Base-by-base conservation (phyloP, 1,140 invertebrate species). In the Zeugodacus cucurbitae region DNA sequence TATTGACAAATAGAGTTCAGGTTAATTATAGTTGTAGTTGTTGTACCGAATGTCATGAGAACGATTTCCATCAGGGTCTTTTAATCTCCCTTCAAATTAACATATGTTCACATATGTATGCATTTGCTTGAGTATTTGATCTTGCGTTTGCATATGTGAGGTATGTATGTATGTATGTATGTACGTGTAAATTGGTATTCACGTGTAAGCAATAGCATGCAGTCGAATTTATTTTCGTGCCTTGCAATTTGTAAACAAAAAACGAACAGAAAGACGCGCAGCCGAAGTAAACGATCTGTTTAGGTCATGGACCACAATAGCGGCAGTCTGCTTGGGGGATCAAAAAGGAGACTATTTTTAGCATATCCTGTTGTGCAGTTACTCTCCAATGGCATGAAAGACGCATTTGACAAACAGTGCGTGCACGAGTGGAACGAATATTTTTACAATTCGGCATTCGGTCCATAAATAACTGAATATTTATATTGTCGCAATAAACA, bases 341-440 rank as follows among this genome's bases (percentile, higher is more conserved):
- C 74, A 41, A 34, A 82, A 48, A 82, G 26, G n/a, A 54, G 20
- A 82, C 74, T 82, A 82, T 82, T 82, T 82, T 82, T 82, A 82
- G 74, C 74, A 82, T 48, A 82, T 82, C 74, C 74, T 82, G 37
- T 78, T 44, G 41, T 26, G 11, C 4, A 14, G n/a, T 48, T 26
- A 10, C 0, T 54, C 8, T 22, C 34, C 37, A 48, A 82, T 17
- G 74, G 22, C 48, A 48, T 48, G 74, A 3, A 3, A 48, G 22
- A 2, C 44, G 74, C 41, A 82, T 41, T 82, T 29, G 17, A 29
- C 8, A 17, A 48, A 22, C n/a, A 82, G 74, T 82, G 22, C n/a
- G 11, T 82, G 37, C 48, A n/a, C 11, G 74, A n/a, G 20, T n/a
- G 22, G 2, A 48, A 3, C 44, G 22, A 26, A n/a, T 20, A 48